A percentile compares a stretch with the other conserved stretches of the same genome.
These are phyloP conservation scores for Diprion similis DNA, from an alignment of 1,140 invertebrate genomes.

Conservation along the genomic window DNA sequence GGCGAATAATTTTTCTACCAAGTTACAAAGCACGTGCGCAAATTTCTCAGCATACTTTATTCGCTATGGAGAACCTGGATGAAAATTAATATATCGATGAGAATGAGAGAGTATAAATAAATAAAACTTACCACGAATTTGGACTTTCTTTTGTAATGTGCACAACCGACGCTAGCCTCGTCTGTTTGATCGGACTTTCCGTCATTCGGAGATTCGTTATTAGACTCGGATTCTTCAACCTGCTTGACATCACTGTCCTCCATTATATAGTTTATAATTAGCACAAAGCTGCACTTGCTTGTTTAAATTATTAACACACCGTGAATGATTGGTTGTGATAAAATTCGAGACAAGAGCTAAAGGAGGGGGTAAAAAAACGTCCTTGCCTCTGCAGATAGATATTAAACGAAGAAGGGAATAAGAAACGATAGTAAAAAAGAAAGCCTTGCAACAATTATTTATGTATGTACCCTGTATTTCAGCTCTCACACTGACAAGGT, in stretches of 20 bases:
- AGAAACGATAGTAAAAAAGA: too few relatives aligned
- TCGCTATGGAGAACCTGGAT: background rate
- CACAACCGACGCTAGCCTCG: constrained; percentile 66
- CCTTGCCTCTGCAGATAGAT: background rate
- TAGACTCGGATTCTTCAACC: constrained; percentile 20
- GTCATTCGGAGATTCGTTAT: constrained; percentile 20
- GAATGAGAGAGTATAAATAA: constrained; percentile 11
- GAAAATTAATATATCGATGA: constrained; percentile 10
- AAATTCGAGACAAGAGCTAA: background rate
- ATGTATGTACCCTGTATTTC: too few relatives aligned
- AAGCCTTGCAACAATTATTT: too few relatives aligned
- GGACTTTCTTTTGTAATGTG: constrained; percentile 80
- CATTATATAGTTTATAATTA: constrained; percentile 18
- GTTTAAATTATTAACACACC: background rate
- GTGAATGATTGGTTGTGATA: background rate
- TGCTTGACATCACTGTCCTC: constrained; percentile 24
- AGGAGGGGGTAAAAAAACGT: background rate
- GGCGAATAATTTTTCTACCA: too few relatives aligned
- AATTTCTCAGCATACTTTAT: background rate
- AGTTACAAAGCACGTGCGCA: too few relatives aligned
- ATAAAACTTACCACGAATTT: constrained; percentile 77
- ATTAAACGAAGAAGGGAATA: background rate
- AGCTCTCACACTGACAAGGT: background rate
- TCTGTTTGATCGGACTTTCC: constrained; percentile 25
- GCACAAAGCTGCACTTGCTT: background rate